Evolutionary conservation across 2,113 vertebrate species (phyloP), one percentile per base, ranked within the genome.

Genomic region (Psittacus erithacus): DNA sequence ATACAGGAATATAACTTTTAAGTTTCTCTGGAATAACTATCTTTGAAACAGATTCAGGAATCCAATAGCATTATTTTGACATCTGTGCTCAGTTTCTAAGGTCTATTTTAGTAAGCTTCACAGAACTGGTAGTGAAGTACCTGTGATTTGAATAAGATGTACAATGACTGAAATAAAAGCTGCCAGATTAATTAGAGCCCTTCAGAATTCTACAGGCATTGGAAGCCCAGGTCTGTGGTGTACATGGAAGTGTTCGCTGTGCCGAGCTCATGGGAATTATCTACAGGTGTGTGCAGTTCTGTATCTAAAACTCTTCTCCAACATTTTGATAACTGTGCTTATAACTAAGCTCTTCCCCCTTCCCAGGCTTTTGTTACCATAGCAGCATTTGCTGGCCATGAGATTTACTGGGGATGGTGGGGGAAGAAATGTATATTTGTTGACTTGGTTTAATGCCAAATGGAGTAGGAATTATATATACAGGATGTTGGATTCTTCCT

Each of bases 1-100:
- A 97, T 97, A 98, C 84, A 97, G 64, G 93, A 98, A 97, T 96
- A 97, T 93, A 98, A 98, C 97, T 98, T 98, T 95, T 92, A 96
- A 93, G 94, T 97, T 98, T 97, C 95, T 96, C 93, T 95, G 93
- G 88, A 97, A 97, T 96, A 97, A 88, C 96, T 97, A 49, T 97
- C 94, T 97, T 95, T 55, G 84, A 94, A 98, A 95, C 92, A 94
- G 94, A 96, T 97, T 98, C 96, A 97, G 86, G 88, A 95, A 88
- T 96, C 96, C 73, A 78, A 87, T 97, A 97, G 80, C 90, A 86
- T 97, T 97, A 95, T 98, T 98, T 98, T 97, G 96, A 97, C 95
- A 97, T 94, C 96, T 98, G 97, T 97, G 93, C 95, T 96, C 88
- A 52, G 82, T 96, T 97, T 97, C 92, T 93, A 68, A 90, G 87